Evolutionary conservation across 2,113 vertebrate genomes (phyloP).

Genomic region (Nibea coibor): DNA sequence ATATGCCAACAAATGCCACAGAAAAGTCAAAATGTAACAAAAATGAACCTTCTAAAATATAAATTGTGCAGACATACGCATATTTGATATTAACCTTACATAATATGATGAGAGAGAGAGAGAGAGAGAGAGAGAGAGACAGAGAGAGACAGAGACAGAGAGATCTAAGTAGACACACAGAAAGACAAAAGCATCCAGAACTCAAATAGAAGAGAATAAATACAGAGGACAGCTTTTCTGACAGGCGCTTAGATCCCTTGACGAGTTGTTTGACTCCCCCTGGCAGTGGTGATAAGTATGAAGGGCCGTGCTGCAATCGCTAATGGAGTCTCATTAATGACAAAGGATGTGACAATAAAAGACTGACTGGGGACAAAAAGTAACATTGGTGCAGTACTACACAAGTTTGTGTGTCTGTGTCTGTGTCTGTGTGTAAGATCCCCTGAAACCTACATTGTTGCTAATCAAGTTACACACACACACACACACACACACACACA

Average conservation of each 20-base stretch:
- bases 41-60: background rate
- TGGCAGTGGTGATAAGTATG: background rate
- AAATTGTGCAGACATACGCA: no score
- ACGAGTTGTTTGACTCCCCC: background rate
- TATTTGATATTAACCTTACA: no score
- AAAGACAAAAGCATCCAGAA: background rate
- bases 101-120: no score
- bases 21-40: background rate
- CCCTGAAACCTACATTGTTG: background rate
- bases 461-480: background rate
- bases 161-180: no score
- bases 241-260: background rate
- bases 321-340: background rate
- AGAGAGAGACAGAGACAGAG: no score
- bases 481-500: background rate
- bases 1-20: background rate
- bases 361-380: background rate
- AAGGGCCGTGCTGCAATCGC: background rate
- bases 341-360: background rate
- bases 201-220: background rate
- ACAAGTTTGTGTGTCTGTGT: background rate
- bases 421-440: background rate
- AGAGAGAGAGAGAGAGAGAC: no score
- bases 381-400: background rate
- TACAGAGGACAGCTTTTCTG: no score